Conservation (phyloP, 2,888 invertebrate genomes). For the Amiota minor region DNA sequence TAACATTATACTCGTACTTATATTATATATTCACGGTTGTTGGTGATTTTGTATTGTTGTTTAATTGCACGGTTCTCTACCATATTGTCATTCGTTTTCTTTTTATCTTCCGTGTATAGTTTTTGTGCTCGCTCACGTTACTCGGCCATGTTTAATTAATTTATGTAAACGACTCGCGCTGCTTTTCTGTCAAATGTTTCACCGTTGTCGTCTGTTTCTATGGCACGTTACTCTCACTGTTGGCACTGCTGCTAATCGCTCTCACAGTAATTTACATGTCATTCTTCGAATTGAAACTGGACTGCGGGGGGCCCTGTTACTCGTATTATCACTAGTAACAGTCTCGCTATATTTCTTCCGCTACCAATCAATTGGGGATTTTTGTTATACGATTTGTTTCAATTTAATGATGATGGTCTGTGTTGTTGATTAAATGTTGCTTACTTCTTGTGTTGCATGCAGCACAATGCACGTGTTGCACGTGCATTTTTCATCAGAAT, state of each 20-base stretch:
- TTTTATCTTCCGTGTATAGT: background rate
- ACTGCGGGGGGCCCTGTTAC: background rate
- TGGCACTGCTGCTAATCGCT: background rate
- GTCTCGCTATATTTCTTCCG: background rate
- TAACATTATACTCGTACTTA: too few relatives aligned
- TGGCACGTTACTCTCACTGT: conserved; percentile 11
- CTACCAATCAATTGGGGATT: background rate
- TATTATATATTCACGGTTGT: conserved; percentile 23
- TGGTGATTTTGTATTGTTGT: conserved; percentile 15
- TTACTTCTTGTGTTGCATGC: background rate
- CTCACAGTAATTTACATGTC: conserved; percentile 11
- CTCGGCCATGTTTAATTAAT: conserved; percentile 57
- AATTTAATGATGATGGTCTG: background rate
- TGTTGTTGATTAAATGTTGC: background rate
- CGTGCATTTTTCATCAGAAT: background rate
- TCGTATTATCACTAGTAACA: background rate
- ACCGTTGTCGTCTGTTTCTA: too few relatives aligned
- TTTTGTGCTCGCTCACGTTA: conserved; percentile 49
- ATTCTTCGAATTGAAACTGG: background rate
- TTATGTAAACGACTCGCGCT: conserved; percentile 51
- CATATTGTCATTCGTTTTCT: background rate
- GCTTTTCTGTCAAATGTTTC: background rate
- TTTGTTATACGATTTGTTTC: too few relatives aligned
- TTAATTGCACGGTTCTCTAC: too few relatives aligned
- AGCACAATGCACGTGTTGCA: background rate